These are phyloP conservation scores for Astatoreochromis straeleni DNA, from an alignment of 2,113 vertebrate genomes.

Conservation along the genomic window DNA sequence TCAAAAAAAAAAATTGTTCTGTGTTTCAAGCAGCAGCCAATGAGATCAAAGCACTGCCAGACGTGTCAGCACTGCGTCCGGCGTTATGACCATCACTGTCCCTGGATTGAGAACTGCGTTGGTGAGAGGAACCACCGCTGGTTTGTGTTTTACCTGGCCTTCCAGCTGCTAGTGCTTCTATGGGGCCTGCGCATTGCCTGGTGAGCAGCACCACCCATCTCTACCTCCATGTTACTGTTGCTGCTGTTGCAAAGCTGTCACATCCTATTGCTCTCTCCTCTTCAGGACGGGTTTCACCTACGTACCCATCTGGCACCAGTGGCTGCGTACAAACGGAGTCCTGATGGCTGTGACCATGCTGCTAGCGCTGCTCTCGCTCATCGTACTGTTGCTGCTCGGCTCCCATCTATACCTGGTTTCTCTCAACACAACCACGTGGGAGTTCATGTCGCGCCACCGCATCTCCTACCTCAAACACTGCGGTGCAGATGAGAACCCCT, in stretches of 20 bases:
- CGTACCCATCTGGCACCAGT: constrained; percentile 71
- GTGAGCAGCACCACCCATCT: constrained; percentile 64
- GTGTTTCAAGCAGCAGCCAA: constrained; percentile 78
- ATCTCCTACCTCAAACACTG: constrained; percentile 90
- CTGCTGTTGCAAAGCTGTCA: background rate
- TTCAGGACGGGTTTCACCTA: constrained; percentile 84
- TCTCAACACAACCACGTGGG: constrained; percentile 93
- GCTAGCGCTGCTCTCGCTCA: constrained; percentile 66
- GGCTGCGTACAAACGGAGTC: constrained; percentile 77
- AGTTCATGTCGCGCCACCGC: constrained; percentile 90
- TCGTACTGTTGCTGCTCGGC: constrained; percentile 79
- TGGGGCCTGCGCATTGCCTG: constrained; percentile 84
- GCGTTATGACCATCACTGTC: constrained; percentile 93
- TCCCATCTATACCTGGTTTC: constrained; percentile 91
- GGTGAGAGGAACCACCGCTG: constrained; percentile 91
- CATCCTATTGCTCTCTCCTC: background rate
- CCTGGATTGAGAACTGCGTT: constrained; percentile 94
- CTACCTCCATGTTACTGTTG: background rate
- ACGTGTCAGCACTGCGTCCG: constrained; percentile 86
- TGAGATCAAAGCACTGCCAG: constrained; percentile 88
- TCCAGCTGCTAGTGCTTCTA: constrained; percentile 83
- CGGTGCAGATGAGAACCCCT: constrained; percentile 80
- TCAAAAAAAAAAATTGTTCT: background rate
- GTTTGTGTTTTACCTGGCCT: constrained; percentile 80
- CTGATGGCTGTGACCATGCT: constrained; percentile 75